phyloP scores from a whole-genome alignment of 2,888 invertebrate species.

The Spodoptera exigua region DNA sequence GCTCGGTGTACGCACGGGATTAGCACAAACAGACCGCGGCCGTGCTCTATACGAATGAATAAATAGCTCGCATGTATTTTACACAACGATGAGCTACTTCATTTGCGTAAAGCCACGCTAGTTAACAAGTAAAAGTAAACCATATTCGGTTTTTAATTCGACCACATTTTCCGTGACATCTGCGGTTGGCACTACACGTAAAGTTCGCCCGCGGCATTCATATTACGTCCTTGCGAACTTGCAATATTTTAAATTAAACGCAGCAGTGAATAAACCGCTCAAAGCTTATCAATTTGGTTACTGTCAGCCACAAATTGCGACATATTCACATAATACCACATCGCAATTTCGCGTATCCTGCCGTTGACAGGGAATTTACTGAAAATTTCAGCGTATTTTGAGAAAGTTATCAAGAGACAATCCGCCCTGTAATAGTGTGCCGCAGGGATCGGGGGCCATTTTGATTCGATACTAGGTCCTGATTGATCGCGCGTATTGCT shows the following conservation, averaged over 20 bases:
- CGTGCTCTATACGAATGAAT: not conserved
- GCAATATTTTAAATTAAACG: constrained; percentile 16
- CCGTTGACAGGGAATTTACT: constrained; percentile 29
- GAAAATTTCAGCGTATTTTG: constrained; percentile 34
- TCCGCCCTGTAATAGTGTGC: not conserved
- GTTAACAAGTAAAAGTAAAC: constrained; percentile 8
- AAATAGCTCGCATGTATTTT: not conserved
- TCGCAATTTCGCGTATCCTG: constrained; percentile 27
- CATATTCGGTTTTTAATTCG: constrained; percentile 4
- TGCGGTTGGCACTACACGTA: not conserved
- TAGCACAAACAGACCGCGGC: constrained; percentile 23
- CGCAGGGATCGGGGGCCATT: constrained; percentile 7
- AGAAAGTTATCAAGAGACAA: constrained; percentile 21
- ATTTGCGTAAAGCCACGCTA: not conserved
- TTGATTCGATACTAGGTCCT: not conserved
- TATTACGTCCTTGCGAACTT: not conserved
- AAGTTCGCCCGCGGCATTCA: not conserved
- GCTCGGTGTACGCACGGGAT: constrained; percentile 6
- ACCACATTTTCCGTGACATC: constrained; percentile 3
- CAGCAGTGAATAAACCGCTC: constrained; percentile 15
- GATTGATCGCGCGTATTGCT: constrained; percentile 13
- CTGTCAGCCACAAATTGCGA: constrained; percentile 32
- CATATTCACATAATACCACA: constrained; percentile 25
- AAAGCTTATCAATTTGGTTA: constrained; percentile 36
- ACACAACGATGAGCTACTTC: not conserved